Evolutionary conservation across 2,888 invertebrate genomes (phyloP), one percentile per base, ranked within the genome.

Genomic region (Drosophila meridiana): DNA sequence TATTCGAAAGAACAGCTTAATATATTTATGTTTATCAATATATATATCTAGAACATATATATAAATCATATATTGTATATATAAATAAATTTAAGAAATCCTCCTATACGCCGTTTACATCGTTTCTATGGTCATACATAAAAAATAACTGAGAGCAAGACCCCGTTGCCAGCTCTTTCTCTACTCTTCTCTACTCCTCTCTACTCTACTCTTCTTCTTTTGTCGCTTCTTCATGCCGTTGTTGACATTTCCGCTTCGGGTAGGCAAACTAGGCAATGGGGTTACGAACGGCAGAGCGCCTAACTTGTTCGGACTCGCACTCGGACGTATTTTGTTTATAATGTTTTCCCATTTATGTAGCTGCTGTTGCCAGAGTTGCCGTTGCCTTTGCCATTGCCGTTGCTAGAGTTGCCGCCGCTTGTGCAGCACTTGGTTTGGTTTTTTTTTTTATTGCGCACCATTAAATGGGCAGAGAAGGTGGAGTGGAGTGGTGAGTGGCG

Each of bases 211-310:
- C 40, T n/a, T 4, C 38, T 8, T n/a, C 30, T 9, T 3, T 20
- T 14, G 32, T 5, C 9, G 8, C 2, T 53, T 32, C 56, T n/a
- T 60, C 48, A 59, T 47, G 32, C n/a, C 50, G 56, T 69, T 86
- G 84, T 84, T 85, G 87, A 86, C 83, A 84, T 83, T 86, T 77
- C 69, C 69, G 61, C 77, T 73, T 36, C 20, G 42, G 56, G 55
- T 67, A 32, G 71, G 69, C 52, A 86, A 87, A 86, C 86, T 87
- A 87, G 84, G 84, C 79, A 87, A 87, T 61, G 79, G 84, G 87
- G 83, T 86, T 87, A 81, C 57, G 50, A n/a, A 5, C 40, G 13
- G 48, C 48, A 20, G 36, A 26, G n/a, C n/a, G 30, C 32, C 42
- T 14, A 28, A 28, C 38, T 55, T 38, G 67, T 50, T 75, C 73